Percentiles rank a stretch among this genome's conserved stretches.
Evolutionary conservation across 2,888 invertebrate genomes (phyloP).

Genomic region (Nycteola revayana): DNA sequence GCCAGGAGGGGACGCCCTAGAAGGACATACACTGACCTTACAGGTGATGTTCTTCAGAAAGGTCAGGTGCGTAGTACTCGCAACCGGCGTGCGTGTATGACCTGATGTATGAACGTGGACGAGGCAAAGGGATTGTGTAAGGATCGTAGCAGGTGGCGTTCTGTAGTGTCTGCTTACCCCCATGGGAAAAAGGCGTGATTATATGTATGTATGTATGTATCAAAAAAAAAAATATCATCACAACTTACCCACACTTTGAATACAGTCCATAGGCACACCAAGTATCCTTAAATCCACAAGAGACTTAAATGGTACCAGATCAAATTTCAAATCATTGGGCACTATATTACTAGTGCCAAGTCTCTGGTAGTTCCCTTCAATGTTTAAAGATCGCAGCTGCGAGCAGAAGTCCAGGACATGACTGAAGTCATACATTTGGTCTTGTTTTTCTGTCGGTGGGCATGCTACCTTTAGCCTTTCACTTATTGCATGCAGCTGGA

Average conservation of each 20-base stretch:
- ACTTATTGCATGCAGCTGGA: slow-evolving; percentile 93
- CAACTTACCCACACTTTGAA: slow-evolving; percentile 82
- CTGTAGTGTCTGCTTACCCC: too few relatives aligned
- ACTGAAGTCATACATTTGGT: slow-evolving; percentile 93
- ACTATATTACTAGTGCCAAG: slow-evolving; percentile 93
- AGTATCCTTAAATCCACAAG: slow-evolving; percentile 87
- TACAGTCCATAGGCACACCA: slow-evolving; percentile 85
- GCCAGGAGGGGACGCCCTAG: too few relatives aligned
- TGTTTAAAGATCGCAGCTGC: slow-evolving; percentile 85
- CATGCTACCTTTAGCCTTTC: slow-evolving; percentile 93
- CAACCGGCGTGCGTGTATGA: too few relatives aligned
- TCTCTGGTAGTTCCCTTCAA: slow-evolving; percentile 85
- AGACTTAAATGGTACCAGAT: slow-evolving; percentile 91
- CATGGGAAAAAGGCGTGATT: too few relatives aligned
- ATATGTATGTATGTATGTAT: background rate
- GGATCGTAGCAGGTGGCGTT: too few relatives aligned
- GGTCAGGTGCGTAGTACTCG: too few relatives aligned
- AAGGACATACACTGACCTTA: too few relatives aligned
- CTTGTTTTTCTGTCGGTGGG: slow-evolving; percentile 88
- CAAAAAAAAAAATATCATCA: slow-evolving; percentile 8
- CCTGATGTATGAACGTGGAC: too few relatives aligned
- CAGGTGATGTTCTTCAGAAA: too few relatives aligned
- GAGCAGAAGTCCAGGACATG: slow-evolving; percentile 94
- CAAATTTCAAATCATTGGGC: slow-evolving; percentile 90
- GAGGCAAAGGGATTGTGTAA: too few relatives aligned